Evolutionary conservation across 2,888 invertebrate genomes (phyloP).

Genomic region (Trachelus troglodyta): DNA sequence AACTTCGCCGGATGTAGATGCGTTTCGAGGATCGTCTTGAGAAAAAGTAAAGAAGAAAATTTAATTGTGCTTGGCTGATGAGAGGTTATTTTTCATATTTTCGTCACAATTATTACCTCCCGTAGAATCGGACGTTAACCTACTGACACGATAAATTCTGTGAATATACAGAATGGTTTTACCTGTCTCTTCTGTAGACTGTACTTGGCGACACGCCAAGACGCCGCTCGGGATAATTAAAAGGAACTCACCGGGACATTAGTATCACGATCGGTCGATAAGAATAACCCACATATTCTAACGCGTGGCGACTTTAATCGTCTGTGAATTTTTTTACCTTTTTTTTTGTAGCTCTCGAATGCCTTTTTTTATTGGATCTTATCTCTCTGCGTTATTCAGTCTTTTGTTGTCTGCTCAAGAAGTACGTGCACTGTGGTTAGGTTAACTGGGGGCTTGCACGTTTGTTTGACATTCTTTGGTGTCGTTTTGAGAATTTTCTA

Average conservation of each 20-base stretch:
- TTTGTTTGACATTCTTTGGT: background rate
- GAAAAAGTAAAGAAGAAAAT: background rate
- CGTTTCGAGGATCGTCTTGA: constrained; percentile 5
- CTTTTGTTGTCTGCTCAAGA: background rate
- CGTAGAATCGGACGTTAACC: background rate
- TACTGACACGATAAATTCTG: background rate
- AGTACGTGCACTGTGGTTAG: background rate
- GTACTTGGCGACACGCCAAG: background rate
- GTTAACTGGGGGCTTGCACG: background rate
- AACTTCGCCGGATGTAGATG: constrained; percentile 30
- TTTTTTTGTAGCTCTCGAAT: no score
- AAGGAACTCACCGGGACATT: background rate
- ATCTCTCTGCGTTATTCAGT: background rate
- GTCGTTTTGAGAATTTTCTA: background rate
- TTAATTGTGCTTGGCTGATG: background rate
- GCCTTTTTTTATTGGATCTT: background rate
- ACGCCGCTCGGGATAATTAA: background rate
- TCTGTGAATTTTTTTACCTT: background rate
- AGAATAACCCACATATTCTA: background rate
- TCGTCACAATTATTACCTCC: background rate
- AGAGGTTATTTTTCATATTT: background rate
- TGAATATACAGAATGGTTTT: background rate
- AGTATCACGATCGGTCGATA: background rate
- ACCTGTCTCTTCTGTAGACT: background rate
- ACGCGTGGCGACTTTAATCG: background rate